Conservation (phyloP, 2,113 vertebrate species). For the Lophius piscatorius region DNA sequence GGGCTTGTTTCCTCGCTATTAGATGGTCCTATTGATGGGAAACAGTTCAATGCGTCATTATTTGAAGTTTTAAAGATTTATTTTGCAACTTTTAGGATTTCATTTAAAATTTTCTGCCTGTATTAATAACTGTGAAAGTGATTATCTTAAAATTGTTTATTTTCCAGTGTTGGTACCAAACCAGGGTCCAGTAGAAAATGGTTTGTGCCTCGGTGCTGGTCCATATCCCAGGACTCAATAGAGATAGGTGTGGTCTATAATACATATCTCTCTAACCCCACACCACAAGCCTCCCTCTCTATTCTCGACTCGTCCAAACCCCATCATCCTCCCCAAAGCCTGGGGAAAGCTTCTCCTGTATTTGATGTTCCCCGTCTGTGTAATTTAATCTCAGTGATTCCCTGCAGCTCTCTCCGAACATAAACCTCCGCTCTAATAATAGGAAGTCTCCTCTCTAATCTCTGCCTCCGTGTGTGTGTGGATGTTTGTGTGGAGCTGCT, state of each 20-base stretch:
- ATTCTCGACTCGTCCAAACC: slow-evolving; percentile 39
- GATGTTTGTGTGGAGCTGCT: slow-evolving; percentile 46
- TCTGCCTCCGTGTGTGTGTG: slow-evolving; percentile 58
- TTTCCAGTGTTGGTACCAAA: too few species aligned
- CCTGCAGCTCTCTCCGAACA: slow-evolving; percentile 70
- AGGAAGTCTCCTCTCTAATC: slow-evolving; percentile 77
- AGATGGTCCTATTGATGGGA: too few species aligned
- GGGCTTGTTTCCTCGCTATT: too few species aligned
- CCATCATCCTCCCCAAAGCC: slow-evolving; percentile 47
- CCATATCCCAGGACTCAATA: too few species aligned
- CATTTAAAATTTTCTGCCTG: too few species aligned
- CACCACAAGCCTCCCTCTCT: slow-evolving; percentile 17
- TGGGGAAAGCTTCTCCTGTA: slow-evolving; percentile 65
- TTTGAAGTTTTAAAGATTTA: too few species aligned
- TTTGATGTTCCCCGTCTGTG: slow-evolving; percentile 79
- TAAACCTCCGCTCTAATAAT: slow-evolving; percentile 79
- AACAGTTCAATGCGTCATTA: too few species aligned
- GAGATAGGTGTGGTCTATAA: slow-evolving; percentile 26
- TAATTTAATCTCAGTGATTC: slow-evolving; percentile 80
- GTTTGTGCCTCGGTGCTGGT: too few species aligned
- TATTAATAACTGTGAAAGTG: too few species aligned
- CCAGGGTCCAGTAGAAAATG: too few species aligned
- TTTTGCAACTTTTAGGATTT: too few species aligned
- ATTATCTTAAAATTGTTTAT: too few species aligned
- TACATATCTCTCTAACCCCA: slow-evolving; percentile 31